A percentile compares a stretch with the other conserved stretches of the same genome.
phyloP scores from a whole-genome alignment of 2,113 vertebrate genomes.

The Cephalophus harveyi region DNA sequence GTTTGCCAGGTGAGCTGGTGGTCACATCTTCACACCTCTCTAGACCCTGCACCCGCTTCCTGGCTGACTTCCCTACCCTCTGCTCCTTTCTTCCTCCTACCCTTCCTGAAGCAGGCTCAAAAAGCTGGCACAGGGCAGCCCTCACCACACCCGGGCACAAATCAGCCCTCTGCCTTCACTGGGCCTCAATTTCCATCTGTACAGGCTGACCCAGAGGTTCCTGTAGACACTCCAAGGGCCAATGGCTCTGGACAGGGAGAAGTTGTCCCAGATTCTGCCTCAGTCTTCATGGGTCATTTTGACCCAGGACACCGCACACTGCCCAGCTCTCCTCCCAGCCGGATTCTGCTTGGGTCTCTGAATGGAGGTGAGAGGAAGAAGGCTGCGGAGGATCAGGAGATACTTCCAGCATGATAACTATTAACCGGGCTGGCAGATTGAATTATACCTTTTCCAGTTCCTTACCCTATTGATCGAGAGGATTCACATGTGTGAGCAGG shows the following conservation, averaged over 20 bases:
- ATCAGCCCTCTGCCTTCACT: background rate
- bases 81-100: background rate
- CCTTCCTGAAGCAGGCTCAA: background rate
- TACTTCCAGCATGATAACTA: background rate
- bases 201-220: background rate
- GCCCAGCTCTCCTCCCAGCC: background rate
- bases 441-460: slow-evolving; percentile 72
- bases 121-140: background rate
- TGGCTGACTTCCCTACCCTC: background rate
- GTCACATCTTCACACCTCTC: background rate
- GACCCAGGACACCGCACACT: background rate
- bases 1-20: background rate
- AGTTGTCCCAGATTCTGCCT: background rate
- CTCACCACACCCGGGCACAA: background rate
- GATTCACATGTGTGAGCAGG: accelerated
- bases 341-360: background rate
- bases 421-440: background rate
- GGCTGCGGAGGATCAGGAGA: background rate
- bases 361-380: background rate
- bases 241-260: background rate
- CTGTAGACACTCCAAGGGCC: background rate
- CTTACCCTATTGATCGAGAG: slow-evolving; percentile 67
- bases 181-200: background rate
- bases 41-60: too few relatives aligned
- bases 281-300: background rate